Base-by-base conservation (phyloP, 2,888 invertebrate species). In the Mythimna ferrago region DNA sequence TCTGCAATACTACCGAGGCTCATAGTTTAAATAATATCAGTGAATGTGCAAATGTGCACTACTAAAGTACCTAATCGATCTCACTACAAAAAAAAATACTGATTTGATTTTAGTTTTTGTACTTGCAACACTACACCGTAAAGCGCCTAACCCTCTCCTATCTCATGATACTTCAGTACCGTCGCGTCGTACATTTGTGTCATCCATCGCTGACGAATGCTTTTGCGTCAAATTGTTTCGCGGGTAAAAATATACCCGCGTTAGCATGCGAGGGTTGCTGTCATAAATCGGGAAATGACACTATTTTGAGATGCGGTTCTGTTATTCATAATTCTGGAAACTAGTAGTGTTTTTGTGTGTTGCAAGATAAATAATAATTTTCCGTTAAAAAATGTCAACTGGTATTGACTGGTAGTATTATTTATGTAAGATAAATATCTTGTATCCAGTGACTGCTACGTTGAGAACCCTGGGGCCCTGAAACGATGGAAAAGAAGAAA, bases 191-290 rank as follows among this genome's bases (percentile, higher is more conserved):
- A 81, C 74, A 83, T 83, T 84, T 72, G 44, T 73, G 70, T 67
- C 81, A 72, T 71, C 74, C 80, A 53, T 63, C 77, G 80, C 83
- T 85, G 86, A 83, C 84, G 84, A 85, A 82, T 82, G 82, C 77
- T 67, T 71, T 71, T 35, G 64, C 71, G 76, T 82, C 80, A 73
- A 70, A 84, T 76, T 82, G 80, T 76, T 77, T 69, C 63, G 66
- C 57, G 74, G 70, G 67, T 81, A 76, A 73, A 84, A 80, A 75
- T 84, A 63, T 76, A 57, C 68, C 63, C 57, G 26, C 56, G 71
- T 71, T 60, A 63, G 69, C 66, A 66, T 16, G 56, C 21, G 54
- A 54, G 63, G 70, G 64, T 73, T 66, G 69, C 60, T 66, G 70
- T 78, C 74, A 65, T 73, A 73, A 83, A 84, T 77, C 71, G 72